Evolutionary conservation across 2,797 vertebrate species (phyloP).

Genomic region (Artibeus jamaicensis): DNA sequence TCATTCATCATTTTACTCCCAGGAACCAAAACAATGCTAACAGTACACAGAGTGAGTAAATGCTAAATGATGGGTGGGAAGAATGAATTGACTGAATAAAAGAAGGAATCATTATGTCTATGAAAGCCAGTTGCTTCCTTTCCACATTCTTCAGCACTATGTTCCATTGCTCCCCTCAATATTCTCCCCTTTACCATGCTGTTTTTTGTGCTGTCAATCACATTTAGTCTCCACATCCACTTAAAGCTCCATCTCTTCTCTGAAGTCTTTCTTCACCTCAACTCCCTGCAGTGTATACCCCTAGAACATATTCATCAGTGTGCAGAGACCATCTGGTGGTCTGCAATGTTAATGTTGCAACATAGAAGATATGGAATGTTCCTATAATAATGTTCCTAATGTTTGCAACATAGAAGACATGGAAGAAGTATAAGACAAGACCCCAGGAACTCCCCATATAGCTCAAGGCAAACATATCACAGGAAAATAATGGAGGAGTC

Average conservation of each 20-base stretch:
- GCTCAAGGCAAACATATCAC: background rate
- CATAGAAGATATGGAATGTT: no score
- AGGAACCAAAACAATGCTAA: background rate
- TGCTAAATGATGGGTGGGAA: background rate
- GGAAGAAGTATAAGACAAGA: slow-evolving; percentile 9
- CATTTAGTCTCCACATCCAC: background rate
- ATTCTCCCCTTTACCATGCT: background rate
- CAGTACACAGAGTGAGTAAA: background rate
- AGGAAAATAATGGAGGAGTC: background rate
- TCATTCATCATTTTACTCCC: background rate
- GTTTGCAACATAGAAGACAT: background rate
- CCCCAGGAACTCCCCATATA: background rate
- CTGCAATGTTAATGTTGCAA: background rate
- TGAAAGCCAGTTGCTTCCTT: background rate
- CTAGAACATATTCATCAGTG: background rate
- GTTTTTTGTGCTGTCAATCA: background rate
- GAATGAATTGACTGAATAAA: background rate
- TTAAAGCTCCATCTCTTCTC: background rate
- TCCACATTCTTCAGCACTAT: background rate
- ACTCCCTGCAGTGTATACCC: background rate
- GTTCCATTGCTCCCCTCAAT: background rate
- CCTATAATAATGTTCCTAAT: no score
- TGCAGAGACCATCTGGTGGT: background rate
- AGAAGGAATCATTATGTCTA: background rate
- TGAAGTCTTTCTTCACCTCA: background rate